Evolutionary conservation across 1,140 invertebrate genomes (phyloP).

Genomic region (Lepidurus apus): DNA sequence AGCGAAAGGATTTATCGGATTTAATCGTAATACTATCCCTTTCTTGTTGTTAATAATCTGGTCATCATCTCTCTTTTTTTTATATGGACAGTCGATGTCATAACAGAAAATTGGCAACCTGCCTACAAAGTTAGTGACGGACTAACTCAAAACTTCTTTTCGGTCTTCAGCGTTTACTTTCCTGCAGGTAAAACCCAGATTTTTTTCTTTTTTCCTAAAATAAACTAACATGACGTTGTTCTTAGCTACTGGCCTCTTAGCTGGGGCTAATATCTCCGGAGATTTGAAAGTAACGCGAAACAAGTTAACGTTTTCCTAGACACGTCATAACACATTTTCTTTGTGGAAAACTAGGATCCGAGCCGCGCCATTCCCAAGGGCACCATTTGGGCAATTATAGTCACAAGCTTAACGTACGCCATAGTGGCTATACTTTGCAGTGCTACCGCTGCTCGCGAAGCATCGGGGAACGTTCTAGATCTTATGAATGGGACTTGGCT

Average conservation of each 20-base stretch:
- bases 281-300: constrained; percentile 46
- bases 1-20: constrained; percentile 77
- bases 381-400: constrained; percentile 53
- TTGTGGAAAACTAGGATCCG: constrained; percentile 41
- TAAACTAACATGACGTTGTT: not conserved
- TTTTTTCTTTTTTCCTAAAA: not conserved
- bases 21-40: constrained; percentile 58
- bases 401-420: constrained; percentile 52
- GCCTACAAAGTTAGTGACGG: constrained; percentile 42
- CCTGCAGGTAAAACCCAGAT: constrained; percentile 39
- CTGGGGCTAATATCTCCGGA: constrained; percentile 60
- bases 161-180: constrained; percentile 45
- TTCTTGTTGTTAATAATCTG: not conserved
- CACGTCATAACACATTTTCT: not conserved
- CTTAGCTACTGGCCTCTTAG: constrained; percentile 46
- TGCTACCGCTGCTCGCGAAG: constrained; percentile 24
- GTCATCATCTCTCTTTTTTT: not conserved
- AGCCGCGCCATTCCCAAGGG: constrained; percentile 53
- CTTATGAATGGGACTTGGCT: constrained; percentile 26
- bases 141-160: constrained; percentile 45
- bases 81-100: constrained; percentile 41
- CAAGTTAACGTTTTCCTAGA: too few relatives aligned
- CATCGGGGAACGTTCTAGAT: constrained; percentile 24
- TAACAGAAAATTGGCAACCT: constrained; percentile 41
- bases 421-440: constrained; percentile 28